phyloP scores from a whole-genome alignment of 2,888 invertebrate genomes.

The Germaria angustata region DNA sequence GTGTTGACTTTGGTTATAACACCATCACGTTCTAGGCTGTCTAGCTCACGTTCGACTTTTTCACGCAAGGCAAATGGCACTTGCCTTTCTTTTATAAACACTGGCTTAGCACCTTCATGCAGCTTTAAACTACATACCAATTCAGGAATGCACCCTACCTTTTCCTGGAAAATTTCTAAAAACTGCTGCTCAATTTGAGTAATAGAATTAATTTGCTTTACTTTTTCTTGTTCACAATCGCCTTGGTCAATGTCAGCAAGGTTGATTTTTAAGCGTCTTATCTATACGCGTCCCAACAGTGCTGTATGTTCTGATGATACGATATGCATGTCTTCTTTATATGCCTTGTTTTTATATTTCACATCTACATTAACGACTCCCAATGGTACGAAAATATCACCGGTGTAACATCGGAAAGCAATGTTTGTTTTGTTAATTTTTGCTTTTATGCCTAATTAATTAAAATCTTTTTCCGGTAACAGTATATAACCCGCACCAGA shows the following conservation, averaged over 20 bases:
- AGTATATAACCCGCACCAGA: slow-evolving; percentile 28
- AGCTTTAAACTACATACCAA: no score
- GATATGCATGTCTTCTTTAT: background rate
- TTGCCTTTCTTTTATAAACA: no score
- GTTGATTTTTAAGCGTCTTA: no score
- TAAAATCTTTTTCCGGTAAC: slow-evolving; percentile 28
- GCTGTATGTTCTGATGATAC: background rate
- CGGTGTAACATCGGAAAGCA: slow-evolving; percentile 31
- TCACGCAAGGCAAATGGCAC: no score
- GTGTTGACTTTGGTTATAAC: no score
- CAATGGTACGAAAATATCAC: slow-evolving; percentile 35
- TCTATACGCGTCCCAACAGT: background rate
- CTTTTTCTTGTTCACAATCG: no score
- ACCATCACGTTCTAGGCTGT: no score
- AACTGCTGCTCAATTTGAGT: background rate
- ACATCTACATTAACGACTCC: slow-evolving; percentile 41
- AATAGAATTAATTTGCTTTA: background rate
- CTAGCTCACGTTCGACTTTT: no score
- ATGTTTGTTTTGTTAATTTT: slow-evolving; percentile 1
- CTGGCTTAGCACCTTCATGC: no score
- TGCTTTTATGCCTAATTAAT: slow-evolving; percentile 19
- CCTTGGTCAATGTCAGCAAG: no score
- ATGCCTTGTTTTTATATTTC: slow-evolving; percentile 1
- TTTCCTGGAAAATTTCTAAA: no score
- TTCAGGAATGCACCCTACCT: no score